Percentiles rank a stretch among this genome's conserved stretches.
Conservation (phyloP, 2,888 invertebrate species). For the Thalpophila matura region DNA sequence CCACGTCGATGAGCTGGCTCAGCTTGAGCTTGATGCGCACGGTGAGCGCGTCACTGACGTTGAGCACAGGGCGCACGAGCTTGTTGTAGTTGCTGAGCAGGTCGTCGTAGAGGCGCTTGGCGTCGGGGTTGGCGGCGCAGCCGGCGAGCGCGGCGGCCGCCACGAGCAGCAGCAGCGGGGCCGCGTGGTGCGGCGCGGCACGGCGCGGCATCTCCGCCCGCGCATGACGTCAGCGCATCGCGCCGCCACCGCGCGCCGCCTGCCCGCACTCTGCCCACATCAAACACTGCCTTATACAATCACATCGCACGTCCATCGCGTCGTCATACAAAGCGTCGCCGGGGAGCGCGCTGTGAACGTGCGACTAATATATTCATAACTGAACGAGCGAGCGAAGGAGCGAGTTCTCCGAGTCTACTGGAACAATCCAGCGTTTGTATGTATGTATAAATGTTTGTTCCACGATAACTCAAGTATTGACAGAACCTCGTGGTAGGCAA, state of each 20-base stretch:
- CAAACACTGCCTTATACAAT: background rate
- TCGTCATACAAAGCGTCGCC: too few relatives aligned
- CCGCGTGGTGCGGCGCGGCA: slow-evolving; percentile 79
- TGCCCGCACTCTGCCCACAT: slow-evolving; percentile 52
- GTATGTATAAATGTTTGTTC: too few relatives aligned
- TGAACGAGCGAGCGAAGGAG: too few relatives aligned
- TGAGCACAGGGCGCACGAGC: slow-evolving; percentile 98
- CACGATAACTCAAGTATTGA: too few relatives aligned
- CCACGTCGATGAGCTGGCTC: slow-evolving; percentile 99
- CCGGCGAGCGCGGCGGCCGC: slow-evolving; percentile 88
- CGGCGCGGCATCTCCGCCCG: slow-evolving; percentile 83
- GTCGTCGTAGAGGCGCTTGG: slow-evolving; percentile 98
- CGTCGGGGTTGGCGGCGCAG: slow-evolving; percentile 98
- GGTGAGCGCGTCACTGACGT: slow-evolving; percentile 97
- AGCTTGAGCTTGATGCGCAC: slow-evolving; percentile 99
- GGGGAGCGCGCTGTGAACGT: too few relatives aligned
- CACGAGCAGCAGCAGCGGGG: slow-evolving; percentile 80
- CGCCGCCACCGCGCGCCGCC: slow-evolving; percentile 73
- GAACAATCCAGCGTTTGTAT: too few relatives aligned
- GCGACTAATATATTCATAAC: too few relatives aligned
- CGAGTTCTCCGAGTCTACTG: too few relatives aligned
- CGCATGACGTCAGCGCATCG: slow-evolving; percentile 84
- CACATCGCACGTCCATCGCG: background rate
- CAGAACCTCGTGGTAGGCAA: too few relatives aligned
- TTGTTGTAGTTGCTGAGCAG: slow-evolving; percentile 98